These are phyloP conservation scores for Acanthurus lineatus DNA, from an alignment of 2,797 vertebrate species.

Conservation along the genomic window DNA sequence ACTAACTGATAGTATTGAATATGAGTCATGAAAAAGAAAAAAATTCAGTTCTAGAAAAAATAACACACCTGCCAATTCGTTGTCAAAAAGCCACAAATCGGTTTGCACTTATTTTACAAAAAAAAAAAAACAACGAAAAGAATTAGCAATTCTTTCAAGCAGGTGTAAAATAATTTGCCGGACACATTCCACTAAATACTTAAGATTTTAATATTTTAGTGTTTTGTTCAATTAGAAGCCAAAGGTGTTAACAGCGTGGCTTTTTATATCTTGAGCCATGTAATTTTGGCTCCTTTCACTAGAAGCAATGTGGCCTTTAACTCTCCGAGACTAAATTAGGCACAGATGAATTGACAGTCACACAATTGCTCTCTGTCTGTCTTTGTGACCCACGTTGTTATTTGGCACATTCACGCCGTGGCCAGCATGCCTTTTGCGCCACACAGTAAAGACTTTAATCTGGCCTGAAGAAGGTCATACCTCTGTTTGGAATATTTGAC, in stretches of 20 bases:
- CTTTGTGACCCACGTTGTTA: slow-evolving; percentile 36
- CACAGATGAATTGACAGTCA: slow-evolving; percentile 38
- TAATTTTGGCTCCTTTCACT: slow-evolving; percentile 16
- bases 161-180: not conserved
- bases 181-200: not conserved
- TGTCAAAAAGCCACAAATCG: not conserved
- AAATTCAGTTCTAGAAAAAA: not conserved
- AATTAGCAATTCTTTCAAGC: too few species aligned
- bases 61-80: not conserved
- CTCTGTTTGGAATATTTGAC: slow-evolving; percentile 33
- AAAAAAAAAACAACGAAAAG: not conserved
- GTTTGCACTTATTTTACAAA: not conserved
- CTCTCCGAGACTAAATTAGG: slow-evolving; percentile 54
- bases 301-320: slow-evolving; percentile 31
- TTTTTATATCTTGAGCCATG: slow-evolving; percentile 6
- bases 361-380: slow-evolving; percentile 46
- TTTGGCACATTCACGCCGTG: slow-evolving; percentile 65
- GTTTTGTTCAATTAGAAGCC: not conserved
- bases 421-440: slow-evolving; percentile 32
- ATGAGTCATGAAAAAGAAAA: not conserved
- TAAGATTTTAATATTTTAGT: not conserved
- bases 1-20: not conserved
- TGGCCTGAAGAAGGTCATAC: slow-evolving; percentile 42
- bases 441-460: slow-evolving; percentile 59
- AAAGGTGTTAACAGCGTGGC: not conserved